Base-by-base conservation (phyloP, 2,888 invertebrate genomes). In the Molorchus minor region DNA sequence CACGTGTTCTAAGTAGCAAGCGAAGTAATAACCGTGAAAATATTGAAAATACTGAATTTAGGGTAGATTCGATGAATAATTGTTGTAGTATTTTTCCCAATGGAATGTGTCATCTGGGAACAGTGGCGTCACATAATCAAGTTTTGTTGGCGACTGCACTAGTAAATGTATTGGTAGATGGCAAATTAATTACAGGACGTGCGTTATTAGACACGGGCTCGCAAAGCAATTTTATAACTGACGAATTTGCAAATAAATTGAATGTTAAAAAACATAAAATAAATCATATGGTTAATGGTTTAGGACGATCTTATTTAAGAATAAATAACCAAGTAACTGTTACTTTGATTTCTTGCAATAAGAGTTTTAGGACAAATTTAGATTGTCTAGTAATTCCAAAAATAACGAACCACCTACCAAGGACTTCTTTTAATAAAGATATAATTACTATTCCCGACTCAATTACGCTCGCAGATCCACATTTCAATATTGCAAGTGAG, bases 121-220 rank as follows among this genome's bases (percentile, higher is more conserved):
- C 43, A 21, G 21, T 3, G 43, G 20, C 43, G 21, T 1, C n/a
- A 13, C 43, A 21, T 43, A 20, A 8, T 5, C 20, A 43, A 3
- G 21, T 43, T 20, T 20, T 43, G 5, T 12, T 43, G 13, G 20
- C 43, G n/a, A 43, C 43, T 21, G 20, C 13, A 25, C 15, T 44
- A 29, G 44, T 44, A 3, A 44, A 44, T 13, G 25, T 44, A 25
- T 21, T 44, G 25, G 15, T 44, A 12, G 29, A 25, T 44, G 13
- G 15, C 2, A 29, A 44, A 21, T 12, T 44, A n/a, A 15, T 44
- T 44, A 44, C 44, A 13, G 44, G 25, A 4, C 44, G 44, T 3
- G 44, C 44, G 1, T 29, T 44, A 16, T 52, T 43, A 43, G 57
- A 57, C 17, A 36, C n/a, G 10, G 56, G 41, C 17, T 49, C 56